These are phyloP conservation scores for Gavialis gangeticus DNA, from an alignment of 2,113 vertebrate genomes.

Conservation along the genomic window DNA sequence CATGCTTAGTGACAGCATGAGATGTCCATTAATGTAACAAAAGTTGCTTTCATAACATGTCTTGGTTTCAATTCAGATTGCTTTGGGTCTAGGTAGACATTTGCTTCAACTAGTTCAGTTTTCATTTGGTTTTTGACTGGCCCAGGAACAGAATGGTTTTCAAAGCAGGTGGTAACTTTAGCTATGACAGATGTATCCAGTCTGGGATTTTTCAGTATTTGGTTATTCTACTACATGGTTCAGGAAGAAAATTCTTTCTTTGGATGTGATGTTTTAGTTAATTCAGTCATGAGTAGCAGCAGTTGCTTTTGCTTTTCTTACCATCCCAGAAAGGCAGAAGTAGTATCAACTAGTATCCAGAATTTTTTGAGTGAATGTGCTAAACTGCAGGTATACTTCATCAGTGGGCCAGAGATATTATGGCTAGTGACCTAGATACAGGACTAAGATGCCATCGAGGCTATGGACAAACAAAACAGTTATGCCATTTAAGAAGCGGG, in stretches of 20 bases:
- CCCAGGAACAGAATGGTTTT: not conserved
- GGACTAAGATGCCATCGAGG: too few species aligned
- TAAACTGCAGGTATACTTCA: not conserved
- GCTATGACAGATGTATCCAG: rapidly evolving
- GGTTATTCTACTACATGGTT: not conserved
- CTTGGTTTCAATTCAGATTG: not conserved
- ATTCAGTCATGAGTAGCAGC: not conserved
- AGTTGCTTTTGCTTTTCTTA: not conserved
- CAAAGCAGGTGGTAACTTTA: rapidly evolving
- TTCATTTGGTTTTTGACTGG: not conserved
- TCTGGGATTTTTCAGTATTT: rapidly evolving
- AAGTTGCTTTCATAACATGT: rapidly evolving
- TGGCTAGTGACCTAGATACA: too few species aligned
- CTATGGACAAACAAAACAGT: too few species aligned
- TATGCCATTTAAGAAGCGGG: too few species aligned
- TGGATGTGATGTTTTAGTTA: not conserved
- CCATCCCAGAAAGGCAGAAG: rapidly evolving
- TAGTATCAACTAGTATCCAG: not conserved
- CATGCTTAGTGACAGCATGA: not conserved
- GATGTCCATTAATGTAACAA: rapidly evolving
- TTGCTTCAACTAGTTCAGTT: conserved; percentile 25
- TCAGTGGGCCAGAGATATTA: too few species aligned
- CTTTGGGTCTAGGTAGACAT: rapidly evolving
- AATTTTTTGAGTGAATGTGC: not conserved
- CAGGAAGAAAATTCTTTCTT: not conserved